Percentiles rank a stretch among this genome's conserved stretches.
Evolutionary conservation across 2,797 vertebrate genomes (phyloP).

Genomic region (Calcarius lapponicus): DNA sequence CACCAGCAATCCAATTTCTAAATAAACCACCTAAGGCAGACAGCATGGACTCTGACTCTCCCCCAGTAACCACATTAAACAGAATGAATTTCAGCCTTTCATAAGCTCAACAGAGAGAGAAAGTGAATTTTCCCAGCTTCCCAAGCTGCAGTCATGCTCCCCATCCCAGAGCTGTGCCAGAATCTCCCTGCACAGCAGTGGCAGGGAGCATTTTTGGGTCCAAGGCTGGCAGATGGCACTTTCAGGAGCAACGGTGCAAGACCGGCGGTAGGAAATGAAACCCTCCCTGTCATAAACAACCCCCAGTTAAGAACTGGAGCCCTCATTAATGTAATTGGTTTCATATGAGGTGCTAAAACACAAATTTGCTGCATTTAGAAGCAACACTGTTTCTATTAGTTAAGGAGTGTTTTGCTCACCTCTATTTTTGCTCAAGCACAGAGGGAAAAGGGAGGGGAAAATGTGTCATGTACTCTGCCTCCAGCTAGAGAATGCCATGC

Average conservation of each 20-base stretch:
- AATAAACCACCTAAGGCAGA: not conserved
- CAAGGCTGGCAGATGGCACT: not conserved
- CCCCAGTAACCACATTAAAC: not conserved
- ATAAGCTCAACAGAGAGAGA: not conserved
- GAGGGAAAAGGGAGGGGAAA: not conserved
- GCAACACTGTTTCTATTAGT: not conserved
- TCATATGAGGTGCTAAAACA: not conserved
- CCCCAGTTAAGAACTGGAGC: not conserved
- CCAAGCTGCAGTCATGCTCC: not conserved
- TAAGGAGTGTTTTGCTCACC: not conserved
- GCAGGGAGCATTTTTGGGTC: not conserved
- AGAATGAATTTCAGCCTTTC: not conserved
- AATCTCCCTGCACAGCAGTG: fast-evolving
- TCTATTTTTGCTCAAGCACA: not conserved
- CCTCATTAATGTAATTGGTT: not conserved
- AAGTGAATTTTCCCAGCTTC: not conserved
- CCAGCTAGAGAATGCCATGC: not conserved
- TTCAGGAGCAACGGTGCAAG: not conserved
- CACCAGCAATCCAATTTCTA: not conserved
- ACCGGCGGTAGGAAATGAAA: not conserved
- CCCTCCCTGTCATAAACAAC: not conserved
- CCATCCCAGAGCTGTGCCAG: not conserved
- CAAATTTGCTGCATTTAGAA: not conserved
- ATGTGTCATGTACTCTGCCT: not conserved
- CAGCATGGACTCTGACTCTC: not conserved